Base-by-base conservation (phyloP, 2,888 invertebrate species). In the Tinea semifulvella region DNA sequence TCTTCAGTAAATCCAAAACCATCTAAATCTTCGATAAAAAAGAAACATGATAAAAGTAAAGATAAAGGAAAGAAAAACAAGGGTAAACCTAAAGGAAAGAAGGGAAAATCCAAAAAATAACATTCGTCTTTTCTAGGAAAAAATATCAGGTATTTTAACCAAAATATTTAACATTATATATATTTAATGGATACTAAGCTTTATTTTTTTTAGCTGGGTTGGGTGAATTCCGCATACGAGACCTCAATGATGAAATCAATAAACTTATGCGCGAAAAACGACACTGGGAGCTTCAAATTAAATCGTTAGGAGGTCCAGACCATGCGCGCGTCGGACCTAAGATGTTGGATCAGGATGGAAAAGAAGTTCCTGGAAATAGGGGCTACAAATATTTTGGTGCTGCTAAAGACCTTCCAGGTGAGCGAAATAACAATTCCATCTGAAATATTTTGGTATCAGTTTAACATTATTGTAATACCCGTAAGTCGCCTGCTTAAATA, bases 321-420 rank as follows among this genome's bases (percentile, higher is more conserved):
- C 94, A 94, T 63, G 88, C 92, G 43, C 87, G 92, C 53, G 90
- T 93, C 54, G 96, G 98, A 0, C 96, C 97, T 1, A 88, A 93
- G 60, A 95, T 96, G 93, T 82, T 95, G 45, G 95, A 96, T 66
- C 91, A 94, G 54, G 94, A 95, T 65, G 95, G 94, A 1, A 91
- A 94, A 57, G 99, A 99, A 75, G 98, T 98, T 0, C 97, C 98
- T 0, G 98, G 98, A 10, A 98, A 97, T 72, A 86, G 95, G 52
- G 98, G 99, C 0, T 99, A 99, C 70, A 98, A 98, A 74, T 99
- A 98, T 73, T 98, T 98, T 72, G 98, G 98, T 25, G 98, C 98
- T 14, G 96, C 98, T 0, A 96, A 96, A 70, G 98, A 99, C 74
- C 80, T 99, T 53, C 99, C 99, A 45, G 97, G 88, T 87, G 20